Base-by-base conservation (phyloP, 2,797 vertebrate species). In the Telmatherina bonti region DNA sequence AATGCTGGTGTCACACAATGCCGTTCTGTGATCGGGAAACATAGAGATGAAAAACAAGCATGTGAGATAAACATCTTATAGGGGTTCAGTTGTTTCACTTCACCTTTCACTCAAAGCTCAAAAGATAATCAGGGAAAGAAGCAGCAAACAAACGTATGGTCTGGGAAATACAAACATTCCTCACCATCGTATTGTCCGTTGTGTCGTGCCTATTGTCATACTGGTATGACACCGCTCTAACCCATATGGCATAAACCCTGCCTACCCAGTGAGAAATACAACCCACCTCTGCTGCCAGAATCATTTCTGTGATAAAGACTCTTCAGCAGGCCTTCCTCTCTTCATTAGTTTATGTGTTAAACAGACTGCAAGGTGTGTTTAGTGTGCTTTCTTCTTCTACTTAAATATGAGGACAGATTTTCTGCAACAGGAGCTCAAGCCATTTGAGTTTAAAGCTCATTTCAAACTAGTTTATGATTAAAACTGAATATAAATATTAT, bases 311-410 rank as follows among this genome's bases (percentile, higher is more conserved):
- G 38, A 27, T 67, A 41, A 76, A 54, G 35, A 56, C 51, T 67
- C 53, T 24, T 57, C 57, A 26, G 47, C 59, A 58, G 66, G 22
- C 15, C 13, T 26, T 51, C 35, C 60, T 85, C 68, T 71, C 51
- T 78, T 77, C 62, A 63, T 43, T 49, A 41, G 49, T 62, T 77
- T 57, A 67, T 82, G 61, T 20, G 0, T 68, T 72, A 56, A 82
- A 63, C 65, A 76, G 65, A 79, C 6, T 20, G 20, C 22, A 52
- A 72, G 29, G 29, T 71, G 41, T 62, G 36, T 30, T 31, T 15
- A 26, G 16, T 38, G 4, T 51, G 1, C 24, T 26, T 13, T 13
- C 2, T 15, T 52, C 11, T 26, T 47, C 7, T 59, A 26, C 10
- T 10, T 26, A 11, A 45, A 7, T 43, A 20, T 43, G 45, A 47